Percentiles rank a stretch among this genome's conserved stretches.
Evolutionary conservation across 1,140 invertebrate genomes (phyloP).

Genomic region (Hirudo medicinalis): DNA sequence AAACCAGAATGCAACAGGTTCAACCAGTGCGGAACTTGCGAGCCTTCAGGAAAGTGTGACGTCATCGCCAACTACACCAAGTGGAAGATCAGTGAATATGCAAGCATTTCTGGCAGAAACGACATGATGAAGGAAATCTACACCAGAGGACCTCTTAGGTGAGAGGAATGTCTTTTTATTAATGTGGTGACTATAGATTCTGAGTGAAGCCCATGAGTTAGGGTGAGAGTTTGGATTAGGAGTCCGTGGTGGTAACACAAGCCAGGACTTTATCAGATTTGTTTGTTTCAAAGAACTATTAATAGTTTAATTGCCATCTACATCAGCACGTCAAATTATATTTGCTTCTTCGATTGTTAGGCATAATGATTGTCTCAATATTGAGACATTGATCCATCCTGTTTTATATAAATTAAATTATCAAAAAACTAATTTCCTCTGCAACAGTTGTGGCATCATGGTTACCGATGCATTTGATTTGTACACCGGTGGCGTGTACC

Average conservation of each 20-base stretch:
- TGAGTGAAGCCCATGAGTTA: too few species aligned
- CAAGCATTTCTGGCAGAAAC: constrained; percentile 38
- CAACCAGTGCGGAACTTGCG: constrained; percentile 44
- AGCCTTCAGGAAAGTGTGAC: constrained; percentile 37
- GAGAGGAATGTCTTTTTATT: too few species aligned
- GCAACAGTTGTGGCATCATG: constrained; percentile 41
- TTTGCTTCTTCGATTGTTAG: too few species aligned
- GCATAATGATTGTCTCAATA: neutral
- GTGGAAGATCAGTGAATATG: constrained; percentile 46
- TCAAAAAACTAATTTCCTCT: neutral
- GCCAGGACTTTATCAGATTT: too few species aligned
- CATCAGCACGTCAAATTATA: too few species aligned
- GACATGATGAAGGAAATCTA: constrained; percentile 47
- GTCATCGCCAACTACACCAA: constrained; percentile 41
- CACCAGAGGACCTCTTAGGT: constrained; percentile 44
- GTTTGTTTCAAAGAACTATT: too few species aligned
- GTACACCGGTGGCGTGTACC: constrained; percentile 43
- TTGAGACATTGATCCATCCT: neutral
- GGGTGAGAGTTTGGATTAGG: too few species aligned
- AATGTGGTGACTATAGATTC: too few species aligned
- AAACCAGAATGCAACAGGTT: constrained; percentile 39
- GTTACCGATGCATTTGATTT: constrained; percentile 41
- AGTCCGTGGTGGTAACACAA: too few species aligned
- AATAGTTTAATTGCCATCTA: too few species aligned
- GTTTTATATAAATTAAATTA: too few species aligned